Conservation (phyloP, 2,113 vertebrate species). For the Cavia porcellus region DNA sequence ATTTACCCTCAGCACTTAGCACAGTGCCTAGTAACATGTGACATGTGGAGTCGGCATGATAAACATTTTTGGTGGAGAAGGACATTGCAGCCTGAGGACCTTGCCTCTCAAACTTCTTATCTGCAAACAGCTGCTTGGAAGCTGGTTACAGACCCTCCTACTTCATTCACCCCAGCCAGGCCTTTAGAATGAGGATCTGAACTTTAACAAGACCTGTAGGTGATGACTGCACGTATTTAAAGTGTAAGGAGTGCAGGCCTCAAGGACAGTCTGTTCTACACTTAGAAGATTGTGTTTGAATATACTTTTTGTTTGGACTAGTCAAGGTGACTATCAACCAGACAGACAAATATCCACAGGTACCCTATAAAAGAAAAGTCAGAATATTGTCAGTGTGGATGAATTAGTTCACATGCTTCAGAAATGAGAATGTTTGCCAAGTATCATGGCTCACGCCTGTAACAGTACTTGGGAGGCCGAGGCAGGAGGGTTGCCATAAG, state of each 20-base stretch:
- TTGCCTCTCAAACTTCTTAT: neutral
- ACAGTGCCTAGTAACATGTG: neutral
- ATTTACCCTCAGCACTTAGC: slow-evolving; percentile 9
- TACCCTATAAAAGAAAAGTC: neutral
- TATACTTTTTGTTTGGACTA: neutral
- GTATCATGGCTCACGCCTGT: neutral
- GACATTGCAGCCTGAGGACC: neutral
- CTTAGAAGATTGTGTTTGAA: neutral
- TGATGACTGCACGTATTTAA: neutral
- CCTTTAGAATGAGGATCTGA: neutral
- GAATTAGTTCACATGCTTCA: neutral
- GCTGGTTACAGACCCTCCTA: neutral
- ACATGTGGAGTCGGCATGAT: neutral
- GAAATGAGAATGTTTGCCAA: neutral
- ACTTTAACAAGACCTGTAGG: neutral
- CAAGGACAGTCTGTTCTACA: neutral
- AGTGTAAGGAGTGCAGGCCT: neutral
- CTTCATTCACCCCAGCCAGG: neutral
- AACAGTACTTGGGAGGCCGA: neutral
- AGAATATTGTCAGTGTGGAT: neutral
- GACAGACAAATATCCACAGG: neutral
- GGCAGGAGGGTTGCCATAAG: neutral
- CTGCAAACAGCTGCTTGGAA: neutral
- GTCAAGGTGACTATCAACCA: neutral
- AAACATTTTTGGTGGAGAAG: neutral